Base-by-base conservation (phyloP, 2,888 invertebrate genomes). In the Pandemis cinnamomeana region DNA sequence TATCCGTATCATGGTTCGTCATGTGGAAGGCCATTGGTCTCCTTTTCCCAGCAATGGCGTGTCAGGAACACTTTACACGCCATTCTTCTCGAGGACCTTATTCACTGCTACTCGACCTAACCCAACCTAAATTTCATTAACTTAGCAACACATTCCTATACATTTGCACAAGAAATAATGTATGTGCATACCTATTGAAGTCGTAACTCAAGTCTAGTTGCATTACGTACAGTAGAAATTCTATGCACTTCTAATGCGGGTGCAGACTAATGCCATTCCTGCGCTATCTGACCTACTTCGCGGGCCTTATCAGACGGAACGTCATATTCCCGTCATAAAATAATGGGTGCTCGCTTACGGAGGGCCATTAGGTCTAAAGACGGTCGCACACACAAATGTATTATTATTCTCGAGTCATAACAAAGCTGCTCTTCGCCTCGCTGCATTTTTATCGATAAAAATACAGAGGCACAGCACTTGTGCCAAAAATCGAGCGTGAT, bases 261-360 rank as follows among this genome's bases (percentile, higher is more conserved):
- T 41, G 67, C 60, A 66, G 53, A 46, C 74, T 62, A 66, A 73
- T 75, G 83, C 81, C 86, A 86, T 87, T 85, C 85, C 86, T 82
- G 80, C 80, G 81, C 81, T 84, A 85, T 84, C 82, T 92, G 91
- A 90, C 91, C 92, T 82, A 91, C 84, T 88, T 91, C 83, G 75
- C 76, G 60, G 15, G 44, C 71, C 80, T 87, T 91, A 91, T 91
- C 91, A 79, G 71, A 76, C 77, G 74, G 71, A 75, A 80, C 84
- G 85, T 88, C 86, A 87, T 86, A 80, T 83, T 86, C 84, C 82
- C 82, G 83, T 84, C 81, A 82, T 79, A 72, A 67, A 66, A 71
- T 76, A 64, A 71, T 69, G 64, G 70, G 46, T 58, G 61, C 61
- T 60, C 70, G 7, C 61, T 44, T 44, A 51, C 60, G 36, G 44